Percentiles rank a stretch among this genome's conserved stretches.
Conservation (phyloP, 2,113 vertebrate species). For the Campylomormyrus numenius region DNA sequence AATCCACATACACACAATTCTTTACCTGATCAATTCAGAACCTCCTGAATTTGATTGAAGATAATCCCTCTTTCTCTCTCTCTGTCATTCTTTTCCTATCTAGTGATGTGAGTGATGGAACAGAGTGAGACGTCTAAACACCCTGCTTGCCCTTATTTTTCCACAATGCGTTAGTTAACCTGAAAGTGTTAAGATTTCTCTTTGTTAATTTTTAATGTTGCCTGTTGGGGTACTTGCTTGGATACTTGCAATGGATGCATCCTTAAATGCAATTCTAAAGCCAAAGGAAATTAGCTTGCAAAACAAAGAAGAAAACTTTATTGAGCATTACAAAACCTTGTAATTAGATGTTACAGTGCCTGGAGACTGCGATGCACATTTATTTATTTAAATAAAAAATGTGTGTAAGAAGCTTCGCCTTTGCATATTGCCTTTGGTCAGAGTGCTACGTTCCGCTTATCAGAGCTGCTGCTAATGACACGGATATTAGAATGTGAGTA, state of each 20-base stretch:
- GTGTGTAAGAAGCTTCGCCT: not conserved
- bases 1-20: not conserved
- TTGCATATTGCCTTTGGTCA: not conserved
- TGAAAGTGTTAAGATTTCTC: not conserved
- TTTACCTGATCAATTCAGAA: not conserved
- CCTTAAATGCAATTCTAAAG: not conserved
- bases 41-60: not conserved
- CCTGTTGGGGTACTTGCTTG: not conserved
- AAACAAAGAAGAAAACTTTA: not conserved
- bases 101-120: not conserved
- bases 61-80: not conserved
- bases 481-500: not conserved
- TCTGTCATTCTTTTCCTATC: not conserved
- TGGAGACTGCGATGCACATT: not conserved
- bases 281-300: not conserved
- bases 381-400: constrained; percentile 1
- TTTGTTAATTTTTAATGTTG: not conserved
- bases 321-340: not conserved
- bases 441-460: not conserved
- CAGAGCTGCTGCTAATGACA: not conserved
- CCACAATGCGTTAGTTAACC: not conserved
- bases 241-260: not conserved
- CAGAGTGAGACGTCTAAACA: not conserved
- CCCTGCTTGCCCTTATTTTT: not conserved
- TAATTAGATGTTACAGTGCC: not conserved